Evolutionary conservation across 1,140 invertebrate genomes (phyloP).

Genomic region (Dendroctonus ponderosae): DNA sequence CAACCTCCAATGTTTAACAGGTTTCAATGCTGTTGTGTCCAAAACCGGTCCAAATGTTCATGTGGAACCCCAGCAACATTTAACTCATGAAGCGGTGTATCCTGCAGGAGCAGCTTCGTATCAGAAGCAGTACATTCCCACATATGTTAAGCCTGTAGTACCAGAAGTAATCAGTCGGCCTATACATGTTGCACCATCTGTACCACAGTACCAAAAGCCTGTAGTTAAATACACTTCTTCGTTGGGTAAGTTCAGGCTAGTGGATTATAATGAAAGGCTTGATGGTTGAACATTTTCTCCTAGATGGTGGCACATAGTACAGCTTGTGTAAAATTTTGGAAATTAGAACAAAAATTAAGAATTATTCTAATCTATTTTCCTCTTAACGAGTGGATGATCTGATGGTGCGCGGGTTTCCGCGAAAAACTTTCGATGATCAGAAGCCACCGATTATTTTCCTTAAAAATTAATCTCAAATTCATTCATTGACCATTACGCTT

Average conservation of each 20-base stretch:
- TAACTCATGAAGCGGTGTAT: conserved; percentile 7
- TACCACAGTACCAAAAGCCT: conserved; percentile 23
- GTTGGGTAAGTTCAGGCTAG: conserved; percentile 7
- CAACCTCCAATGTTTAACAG: conserved; percentile 5
- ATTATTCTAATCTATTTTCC: too few relatives aligned
- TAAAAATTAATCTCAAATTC: too few relatives aligned
- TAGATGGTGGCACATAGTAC: too few relatives aligned
- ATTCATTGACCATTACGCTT: too few relatives aligned
- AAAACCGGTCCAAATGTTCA: conserved; percentile 30
- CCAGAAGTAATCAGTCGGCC: conserved; percentile 1
- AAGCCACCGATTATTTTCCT: too few relatives aligned
- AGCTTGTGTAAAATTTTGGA: too few relatives aligned
- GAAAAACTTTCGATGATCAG: too few relatives aligned
- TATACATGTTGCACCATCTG: conserved; percentile 10
- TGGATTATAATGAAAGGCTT: too few relatives aligned
- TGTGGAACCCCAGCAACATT: conserved; percentile 24
- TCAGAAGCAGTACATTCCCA: conserved; percentile 1
- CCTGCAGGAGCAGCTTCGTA: background rate
- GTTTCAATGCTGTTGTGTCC: conserved; percentile 32
- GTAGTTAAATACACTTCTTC: conserved; percentile 26
- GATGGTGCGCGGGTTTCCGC: too few relatives aligned
- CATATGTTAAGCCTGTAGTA: conserved; percentile 16
- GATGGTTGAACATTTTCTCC: too few relatives aligned
- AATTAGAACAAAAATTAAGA: too few relatives aligned
- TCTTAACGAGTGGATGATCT: too few relatives aligned